Conservation (phyloP, 2,113 vertebrate species). For the Pterocles gutturalis region DNA sequence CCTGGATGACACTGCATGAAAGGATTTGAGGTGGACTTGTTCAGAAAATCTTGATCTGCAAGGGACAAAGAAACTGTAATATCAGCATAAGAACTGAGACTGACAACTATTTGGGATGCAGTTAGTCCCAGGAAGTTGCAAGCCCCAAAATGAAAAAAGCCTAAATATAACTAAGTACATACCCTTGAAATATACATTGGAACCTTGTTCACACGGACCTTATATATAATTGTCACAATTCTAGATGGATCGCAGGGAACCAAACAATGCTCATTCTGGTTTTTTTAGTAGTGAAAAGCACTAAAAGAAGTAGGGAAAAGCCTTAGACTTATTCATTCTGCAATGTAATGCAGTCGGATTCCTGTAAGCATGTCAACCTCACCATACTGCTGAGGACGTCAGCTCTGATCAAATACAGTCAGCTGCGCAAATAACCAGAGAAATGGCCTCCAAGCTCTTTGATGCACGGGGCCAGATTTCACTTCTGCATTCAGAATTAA, state of each 20-base stretch:
- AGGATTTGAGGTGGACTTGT: not conserved
- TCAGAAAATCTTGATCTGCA: not conserved
- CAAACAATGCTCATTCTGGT: not conserved
- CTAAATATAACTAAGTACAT: not conserved
- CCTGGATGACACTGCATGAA: not conserved
- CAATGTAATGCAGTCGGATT: not conserved
- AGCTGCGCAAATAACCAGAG: conserved; percentile 62
- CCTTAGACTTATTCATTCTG: not conserved
- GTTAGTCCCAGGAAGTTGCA: not conserved
- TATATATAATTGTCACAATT: not conserved
- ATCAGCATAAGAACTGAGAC: not conserved
- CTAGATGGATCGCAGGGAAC: not conserved
- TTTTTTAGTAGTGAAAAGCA: not conserved
- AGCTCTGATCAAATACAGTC: conserved; percentile 37
- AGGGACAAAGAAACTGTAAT: not conserved
- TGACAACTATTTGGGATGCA: not conserved
- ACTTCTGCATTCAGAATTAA: conserved; percentile 6
- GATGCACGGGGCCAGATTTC: conserved; percentile 20
- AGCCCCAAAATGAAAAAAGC: not conserved
- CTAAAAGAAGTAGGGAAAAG: not conserved
- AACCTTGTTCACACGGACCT: not conserved
- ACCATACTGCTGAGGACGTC: not conserved
- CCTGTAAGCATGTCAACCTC: not conserved
- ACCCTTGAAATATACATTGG: not conserved
- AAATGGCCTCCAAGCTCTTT: not conserved